A percentile compares a stretch with the other conserved stretches of the same genome.
Conservation (phyloP, 2,888 invertebrate species). For the Entomobrya multifasciata region DNA sequence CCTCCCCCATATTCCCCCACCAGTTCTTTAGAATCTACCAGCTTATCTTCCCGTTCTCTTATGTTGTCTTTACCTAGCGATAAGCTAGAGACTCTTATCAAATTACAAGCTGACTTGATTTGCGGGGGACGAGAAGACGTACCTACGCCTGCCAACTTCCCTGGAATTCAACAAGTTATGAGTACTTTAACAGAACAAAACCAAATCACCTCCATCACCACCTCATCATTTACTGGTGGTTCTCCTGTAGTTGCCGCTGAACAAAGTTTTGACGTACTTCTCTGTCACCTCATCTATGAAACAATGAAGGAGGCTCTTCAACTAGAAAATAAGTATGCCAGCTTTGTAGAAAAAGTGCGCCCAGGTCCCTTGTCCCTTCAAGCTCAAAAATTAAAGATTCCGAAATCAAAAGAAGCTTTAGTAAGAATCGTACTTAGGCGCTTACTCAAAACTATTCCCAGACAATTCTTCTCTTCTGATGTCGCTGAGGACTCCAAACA, state of each 20-base stretch:
- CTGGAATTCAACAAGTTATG: neutral
- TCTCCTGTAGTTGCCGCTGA: neutral
- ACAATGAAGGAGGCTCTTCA: constrained; percentile 69
- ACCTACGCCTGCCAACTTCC: neutral
- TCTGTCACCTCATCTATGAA: constrained; percentile 71
- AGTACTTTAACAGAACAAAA: neutral
- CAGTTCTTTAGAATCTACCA: constrained; percentile 69
- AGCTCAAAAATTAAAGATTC: constrained; percentile 73
- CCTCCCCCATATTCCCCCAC: constrained; percentile 77
- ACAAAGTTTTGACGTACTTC: constrained; percentile 67
- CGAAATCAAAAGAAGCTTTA: constrained; percentile 70
- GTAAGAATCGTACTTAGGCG: constrained; percentile 38
- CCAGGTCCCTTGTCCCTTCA: constrained; percentile 74
- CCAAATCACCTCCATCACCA: too few relatives aligned
- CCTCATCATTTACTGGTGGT: neutral
- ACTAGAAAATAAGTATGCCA: constrained; percentile 11
- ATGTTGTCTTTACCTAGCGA: constrained; percentile 27
- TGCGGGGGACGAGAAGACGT: constrained; percentile 52
- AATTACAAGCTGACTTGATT: constrained; percentile 32
- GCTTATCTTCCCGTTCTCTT: constrained; percentile 54
- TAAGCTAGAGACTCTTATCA: constrained; percentile 35
- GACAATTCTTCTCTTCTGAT: constrained; percentile 19
- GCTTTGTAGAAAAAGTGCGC: constrained; percentile 75
- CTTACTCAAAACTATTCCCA: constrained; percentile 66
- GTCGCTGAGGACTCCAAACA: too few relatives aligned